Evolutionary conservation across 2,113 vertebrate genomes (phyloP), one percentile per base, ranked within the genome.

Genomic region (Protobothrops flavoviridis): DNA sequence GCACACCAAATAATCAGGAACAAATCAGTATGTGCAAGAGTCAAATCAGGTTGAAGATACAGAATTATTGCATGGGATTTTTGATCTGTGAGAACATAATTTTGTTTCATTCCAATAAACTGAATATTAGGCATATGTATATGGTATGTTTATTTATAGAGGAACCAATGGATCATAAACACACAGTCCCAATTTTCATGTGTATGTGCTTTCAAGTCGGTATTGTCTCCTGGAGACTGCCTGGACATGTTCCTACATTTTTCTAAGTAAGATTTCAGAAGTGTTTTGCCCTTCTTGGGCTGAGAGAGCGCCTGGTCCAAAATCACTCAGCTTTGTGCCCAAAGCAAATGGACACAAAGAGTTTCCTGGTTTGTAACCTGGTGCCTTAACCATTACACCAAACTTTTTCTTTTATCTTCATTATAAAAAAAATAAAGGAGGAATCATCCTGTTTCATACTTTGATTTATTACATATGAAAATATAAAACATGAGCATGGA

Each of bases 1-100:
- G 95, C 91, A 93, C 94, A 24, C 91, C 74, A 7, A 95, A 53
- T 20, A 95, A 55, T 15, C 52, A 89, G 39, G n/a, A 93, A 29
- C 52, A 26, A 85, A 95, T 93, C 90, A 91, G 21, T 45, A 91
- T 91, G 29, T 24, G 95, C 57, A 90, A 91, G 53, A 90, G 7
- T 64, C 89, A 24, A 26, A 92, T 57, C 39, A 81, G 3, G 23
- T n/a, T 61, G 23, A 85, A 50, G 24, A 9, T 91, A 64, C 61
- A 1, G 11, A 45, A 0, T 0, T 7, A 91, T n/a, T 93, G 92
- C 94, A 23, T 24, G 39, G n/a, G 55, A 88, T 3, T 87, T 26
- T 52, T 48, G 23, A 6, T 13, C 85, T 50, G 48, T 20, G 29
- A n/a, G 50, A 88, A 43, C 33, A 43, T 81, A 81, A 81, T 43